These are phyloP conservation scores for Chelon labrosus DNA, from an alignment of 2,797 vertebrate genomes.

Conservation along the genomic window DNA sequence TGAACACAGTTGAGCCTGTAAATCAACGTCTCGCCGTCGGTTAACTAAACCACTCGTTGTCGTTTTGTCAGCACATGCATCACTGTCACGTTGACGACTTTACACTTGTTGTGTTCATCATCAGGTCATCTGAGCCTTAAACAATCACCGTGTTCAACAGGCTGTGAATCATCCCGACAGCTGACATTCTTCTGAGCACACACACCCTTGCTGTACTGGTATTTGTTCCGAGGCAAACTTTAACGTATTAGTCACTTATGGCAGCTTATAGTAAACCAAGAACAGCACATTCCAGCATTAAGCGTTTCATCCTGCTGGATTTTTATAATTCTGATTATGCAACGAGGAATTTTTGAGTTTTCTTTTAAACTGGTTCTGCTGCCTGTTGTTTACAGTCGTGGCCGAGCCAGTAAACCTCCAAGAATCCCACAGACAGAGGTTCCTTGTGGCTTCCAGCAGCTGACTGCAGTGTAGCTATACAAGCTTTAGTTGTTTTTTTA, in stretches of 20 bases:
- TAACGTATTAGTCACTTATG: neutral
- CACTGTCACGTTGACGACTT: neutral
- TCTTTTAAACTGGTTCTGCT: constrained; percentile 35
- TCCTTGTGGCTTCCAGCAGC: constrained; percentile 39
- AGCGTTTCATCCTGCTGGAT: constrained; percentile 14
- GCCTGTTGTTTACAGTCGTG: constrained; percentile 10
- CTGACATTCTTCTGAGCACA: constrained; percentile 17
- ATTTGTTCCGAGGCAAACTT: constrained; percentile 13
- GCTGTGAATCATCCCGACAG: constrained; percentile 52
- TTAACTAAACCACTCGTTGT: neutral
- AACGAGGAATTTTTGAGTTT: constrained; percentile 24
- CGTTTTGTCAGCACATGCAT: no score
- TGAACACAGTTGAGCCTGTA: neutral
- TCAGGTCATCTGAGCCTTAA: constrained; percentile 15
- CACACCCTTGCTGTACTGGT: constrained; percentile 4
- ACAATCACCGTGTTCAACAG: constrained; percentile 31
- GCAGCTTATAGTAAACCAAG: neutral
- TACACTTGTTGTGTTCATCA: constrained; percentile 22
- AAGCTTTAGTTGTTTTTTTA: constrained; percentile 63
- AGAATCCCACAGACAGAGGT: constrained; percentile 39
- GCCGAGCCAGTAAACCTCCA: constrained; percentile 25
- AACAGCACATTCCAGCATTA: constrained; percentile 17
- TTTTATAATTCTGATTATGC: constrained; percentile 45
- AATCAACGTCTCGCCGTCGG: neutral
- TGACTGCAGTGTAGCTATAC: constrained; percentile 36